phyloP scores from a whole-genome alignment of 2,797 vertebrate genomes.

The Microctenopoma lineatum region DNA sequence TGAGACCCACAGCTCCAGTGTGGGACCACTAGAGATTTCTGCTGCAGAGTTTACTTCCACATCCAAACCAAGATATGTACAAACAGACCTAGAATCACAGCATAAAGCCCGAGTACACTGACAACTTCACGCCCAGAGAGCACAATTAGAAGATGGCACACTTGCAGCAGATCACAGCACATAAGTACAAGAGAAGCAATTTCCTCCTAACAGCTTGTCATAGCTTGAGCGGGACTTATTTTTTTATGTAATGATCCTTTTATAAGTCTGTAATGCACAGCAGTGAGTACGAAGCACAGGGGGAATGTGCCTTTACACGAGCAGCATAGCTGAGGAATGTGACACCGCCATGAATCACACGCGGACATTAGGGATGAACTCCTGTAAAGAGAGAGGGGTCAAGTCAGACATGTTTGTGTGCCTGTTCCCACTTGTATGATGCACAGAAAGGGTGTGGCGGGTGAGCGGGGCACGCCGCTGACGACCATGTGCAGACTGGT shows the following conservation, averaged over 20 bases:
- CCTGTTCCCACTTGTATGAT: constrained; percentile 62
- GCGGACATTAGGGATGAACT: constrained; percentile 59
- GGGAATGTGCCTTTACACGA: constrained; percentile 68
- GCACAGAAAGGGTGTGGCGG: constrained; percentile 41
- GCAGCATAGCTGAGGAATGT: constrained; percentile 54
- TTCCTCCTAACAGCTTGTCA: constrained; percentile 57
- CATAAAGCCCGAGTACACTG: constrained; percentile 38
- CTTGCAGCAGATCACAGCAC: constrained; percentile 22
- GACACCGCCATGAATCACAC: constrained; percentile 60
- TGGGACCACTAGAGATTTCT: constrained; percentile 57
- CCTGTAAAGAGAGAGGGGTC: constrained; percentile 60
- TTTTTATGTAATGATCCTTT: constrained; percentile 51
- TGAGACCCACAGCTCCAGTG: constrained; percentile 61
- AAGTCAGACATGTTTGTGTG: constrained; percentile 44
- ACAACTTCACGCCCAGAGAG: constrained; percentile 39
- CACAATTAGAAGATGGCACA: constrained; percentile 50
- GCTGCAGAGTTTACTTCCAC: constrained; percentile 46
- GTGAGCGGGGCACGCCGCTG: not conserved
- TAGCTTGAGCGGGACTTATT: constrained; percentile 45
- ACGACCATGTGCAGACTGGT: constrained; percentile 1
- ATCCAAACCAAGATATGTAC: constrained; percentile 53
- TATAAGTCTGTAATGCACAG: constrained; percentile 39
- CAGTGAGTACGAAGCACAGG: constrained; percentile 25
- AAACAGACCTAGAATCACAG: constrained; percentile 50
- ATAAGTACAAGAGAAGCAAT: constrained; percentile 17